A percentile compares a stretch with the other conserved stretches of the same genome.
These are phyloP conservation scores for Siniperca scherzeri DNA, from an alignment of 2,797 vertebrate species.

Conservation along the genomic window DNA sequence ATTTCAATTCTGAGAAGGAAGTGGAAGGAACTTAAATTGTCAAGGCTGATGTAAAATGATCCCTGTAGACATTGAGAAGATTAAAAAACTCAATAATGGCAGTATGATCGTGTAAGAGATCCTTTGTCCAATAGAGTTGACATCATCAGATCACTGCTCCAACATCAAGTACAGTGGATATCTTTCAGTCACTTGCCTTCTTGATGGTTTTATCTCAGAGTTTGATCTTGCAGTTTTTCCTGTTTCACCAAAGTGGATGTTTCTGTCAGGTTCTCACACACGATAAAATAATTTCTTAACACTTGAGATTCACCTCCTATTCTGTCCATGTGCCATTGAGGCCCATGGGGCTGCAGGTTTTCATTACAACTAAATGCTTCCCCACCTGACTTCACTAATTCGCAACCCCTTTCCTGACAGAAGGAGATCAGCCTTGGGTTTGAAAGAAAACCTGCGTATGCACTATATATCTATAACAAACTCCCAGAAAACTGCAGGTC, in stretches of 20 bases:
- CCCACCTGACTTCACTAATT: constrained; percentile 43
- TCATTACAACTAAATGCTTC: constrained; percentile 29
- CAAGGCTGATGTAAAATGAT: constrained; percentile 38
- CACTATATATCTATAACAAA: no score
- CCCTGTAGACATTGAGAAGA: constrained; percentile 22
- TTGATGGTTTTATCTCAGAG: constrained; percentile 16
- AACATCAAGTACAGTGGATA: constrained; percentile 8
- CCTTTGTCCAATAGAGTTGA: constrained; percentile 30
- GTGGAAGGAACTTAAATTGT: constrained; percentile 27
- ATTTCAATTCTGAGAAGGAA: constrained; percentile 45
- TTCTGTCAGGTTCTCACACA: constrained; percentile 31
- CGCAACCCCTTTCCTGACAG: constrained; percentile 10
- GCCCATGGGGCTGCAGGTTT: constrained; percentile 9
- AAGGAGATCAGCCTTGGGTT: constrained; percentile 3
- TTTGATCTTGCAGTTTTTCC: constrained; percentile 21
- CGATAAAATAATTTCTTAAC: constrained; percentile 15
- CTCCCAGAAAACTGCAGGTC: no score
- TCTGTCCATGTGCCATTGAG: background rate
- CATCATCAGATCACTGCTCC: constrained; percentile 19
- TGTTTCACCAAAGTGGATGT: constrained; percentile 32
- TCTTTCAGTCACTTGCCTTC: constrained; percentile 18
- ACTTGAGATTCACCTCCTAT: constrained; percentile 29
- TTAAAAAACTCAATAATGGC: constrained; percentile 36
- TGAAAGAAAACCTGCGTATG: background rate
- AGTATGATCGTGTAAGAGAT: constrained; percentile 28